Conservation (phyloP, 2,113 vertebrate species). For the Otus sunia region DNA sequence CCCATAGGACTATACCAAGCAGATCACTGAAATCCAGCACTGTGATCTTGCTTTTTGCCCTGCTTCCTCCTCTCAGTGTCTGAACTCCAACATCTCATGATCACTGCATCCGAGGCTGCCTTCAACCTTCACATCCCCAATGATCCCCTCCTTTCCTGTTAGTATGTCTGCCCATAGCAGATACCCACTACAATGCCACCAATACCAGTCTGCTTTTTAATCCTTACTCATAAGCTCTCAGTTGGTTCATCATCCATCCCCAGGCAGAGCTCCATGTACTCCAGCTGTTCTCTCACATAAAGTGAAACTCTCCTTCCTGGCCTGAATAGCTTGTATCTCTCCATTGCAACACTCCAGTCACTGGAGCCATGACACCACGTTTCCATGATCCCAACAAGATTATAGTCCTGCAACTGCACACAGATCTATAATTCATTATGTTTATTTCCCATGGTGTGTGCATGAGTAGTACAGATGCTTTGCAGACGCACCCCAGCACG, state of each 20-base stretch:
- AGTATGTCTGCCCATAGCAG: neutral
- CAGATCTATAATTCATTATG: neutral
- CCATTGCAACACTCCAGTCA: neutral
- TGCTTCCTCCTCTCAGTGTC: neutral
- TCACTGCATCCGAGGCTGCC: neutral
- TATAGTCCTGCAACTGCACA: neutral
- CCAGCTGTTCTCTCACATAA: neutral
- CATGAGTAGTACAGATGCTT: neutral
- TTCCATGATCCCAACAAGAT: neutral
- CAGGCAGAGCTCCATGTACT: neutral
- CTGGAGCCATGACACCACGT: neutral
- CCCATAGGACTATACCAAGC: neutral
- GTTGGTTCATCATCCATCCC: neutral
- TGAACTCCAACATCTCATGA: neutral
- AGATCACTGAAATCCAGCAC: neutral
- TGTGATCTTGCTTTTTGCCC: neutral
- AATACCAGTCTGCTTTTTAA: neutral
- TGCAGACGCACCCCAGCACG: neutral
- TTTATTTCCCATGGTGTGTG: neutral
- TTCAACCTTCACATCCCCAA: neutral
- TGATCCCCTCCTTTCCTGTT: neutral
- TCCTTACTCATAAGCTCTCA: neutral
- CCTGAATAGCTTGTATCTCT: neutral
- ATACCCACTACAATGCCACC: neutral
- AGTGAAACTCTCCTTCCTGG: neutral